Conservation (phyloP, 1,140 invertebrate species). For the Camponotus floridanus region DNA sequence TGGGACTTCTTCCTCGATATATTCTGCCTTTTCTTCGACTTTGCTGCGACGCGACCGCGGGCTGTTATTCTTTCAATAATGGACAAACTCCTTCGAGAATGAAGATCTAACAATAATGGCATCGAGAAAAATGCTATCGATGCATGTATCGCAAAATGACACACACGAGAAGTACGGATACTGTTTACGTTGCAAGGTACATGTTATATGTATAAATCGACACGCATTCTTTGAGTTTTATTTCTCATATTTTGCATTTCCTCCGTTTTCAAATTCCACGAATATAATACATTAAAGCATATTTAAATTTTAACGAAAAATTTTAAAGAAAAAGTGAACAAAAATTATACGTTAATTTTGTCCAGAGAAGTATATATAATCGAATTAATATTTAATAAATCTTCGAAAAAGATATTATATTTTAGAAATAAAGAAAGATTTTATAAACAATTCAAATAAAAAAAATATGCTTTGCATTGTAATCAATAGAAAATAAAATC, state of each 20-base stretch:
- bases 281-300: slow-evolving; percentile 1
- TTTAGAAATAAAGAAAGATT: neutral
- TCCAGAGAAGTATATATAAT: neutral
- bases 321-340: no score
- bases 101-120: slow-evolving; percentile 66
- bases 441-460: neutral
- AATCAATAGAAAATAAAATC: neutral
- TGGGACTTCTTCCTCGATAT: slow-evolving; percentile 26
- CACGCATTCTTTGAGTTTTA: slow-evolving; percentile 9
- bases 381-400: neutral
- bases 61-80: slow-evolving; percentile 58
- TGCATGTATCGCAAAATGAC: slow-evolving; percentile 53
- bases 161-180: slow-evolving; percentile 40
- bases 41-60: neutral
- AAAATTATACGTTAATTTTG: no score
- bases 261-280: neutral
- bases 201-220: slow-evolving; percentile 57
- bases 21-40: slow-evolving; percentile 35
- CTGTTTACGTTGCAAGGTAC: slow-evolving; percentile 23
- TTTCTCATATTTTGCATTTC: neutral
- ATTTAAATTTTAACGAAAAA: no score
- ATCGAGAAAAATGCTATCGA: slow-evolving; percentile 49
- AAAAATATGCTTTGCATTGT: neutral
- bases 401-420: neutral
- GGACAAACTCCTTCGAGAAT: slow-evolving; percentile 46